Evolutionary conservation across 2,888 invertebrate genomes (phyloP), one percentile per base, ranked within the genome.

Genomic region (Baccha elongata): DNA sequence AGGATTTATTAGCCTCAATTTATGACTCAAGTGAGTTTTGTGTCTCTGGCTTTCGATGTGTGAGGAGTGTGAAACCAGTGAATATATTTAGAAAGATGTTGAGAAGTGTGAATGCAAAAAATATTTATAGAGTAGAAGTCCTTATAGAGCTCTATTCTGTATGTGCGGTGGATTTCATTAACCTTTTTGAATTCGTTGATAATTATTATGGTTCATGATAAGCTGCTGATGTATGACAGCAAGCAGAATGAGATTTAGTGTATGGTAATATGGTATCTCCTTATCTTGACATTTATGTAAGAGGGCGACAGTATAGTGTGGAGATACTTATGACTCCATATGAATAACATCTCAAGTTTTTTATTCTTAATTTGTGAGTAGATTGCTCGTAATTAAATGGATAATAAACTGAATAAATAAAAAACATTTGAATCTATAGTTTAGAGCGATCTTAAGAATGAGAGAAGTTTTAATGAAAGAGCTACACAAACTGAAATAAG

Each of bases 1-100:
- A 62, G 53, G 71, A 81, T 81, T 81, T 81, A 81, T 81, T 75
- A 72, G 75, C 81, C 81, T 72, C 65, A 71, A 65, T 75, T 76
- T 81, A 53, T 76, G 71, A 53, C 81, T 76, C 53, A 46, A 75
- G 81, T 75, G 71, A 65, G 81, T 71, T 75, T 81, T 81, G 81
- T 81, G 46, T 75, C 40, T 80, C 40, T 37, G 13, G 19, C 55
- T 13, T 26, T 35, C 29, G 53, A 29, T 42, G 4, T 53, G n/a
- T 44, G n/a, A 10, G 15, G 10, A 55, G 68, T 58, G 64, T 53
- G 58, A 58, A 60, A 53, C 52, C 29, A 53, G 5, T 37, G 29
- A 68, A 60, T 60, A 26, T 37, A 68, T 55, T 50, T 48, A 19
- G 32, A 26, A 29, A 44, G 60, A 42, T 26, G 42, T 11, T 46